Evolutionary conservation across 2,888 invertebrate species (phyloP).

Genomic region (Psylliodes chrysocephalus): DNA sequence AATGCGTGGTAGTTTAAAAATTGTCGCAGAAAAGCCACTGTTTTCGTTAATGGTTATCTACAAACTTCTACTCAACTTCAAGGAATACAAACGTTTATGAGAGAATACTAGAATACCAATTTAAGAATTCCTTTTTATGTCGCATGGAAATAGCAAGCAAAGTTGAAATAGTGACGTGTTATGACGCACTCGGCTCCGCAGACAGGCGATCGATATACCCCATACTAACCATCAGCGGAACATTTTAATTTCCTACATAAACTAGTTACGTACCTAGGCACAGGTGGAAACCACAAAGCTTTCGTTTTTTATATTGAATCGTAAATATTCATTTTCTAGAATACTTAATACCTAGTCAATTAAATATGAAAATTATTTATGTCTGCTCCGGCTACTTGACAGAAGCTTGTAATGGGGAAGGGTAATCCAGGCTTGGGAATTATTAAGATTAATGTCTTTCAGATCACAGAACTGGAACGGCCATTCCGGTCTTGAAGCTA

Average conservation of each 20-base stretch:
- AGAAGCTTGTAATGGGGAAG: too few species aligned
- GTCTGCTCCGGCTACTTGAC: too few species aligned
- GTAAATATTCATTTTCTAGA: too few species aligned
- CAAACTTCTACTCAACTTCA: not conserved
- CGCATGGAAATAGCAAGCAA: conserved; percentile 31
- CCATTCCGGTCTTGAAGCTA: too few species aligned
- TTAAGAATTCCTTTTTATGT: conserved; percentile 24
- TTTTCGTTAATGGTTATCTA: too few species aligned
- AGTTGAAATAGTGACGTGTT: conserved; percentile 44
- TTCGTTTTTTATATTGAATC: not conserved
- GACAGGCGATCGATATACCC: conserved; percentile 38
- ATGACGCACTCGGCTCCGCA: conserved; percentile 46
- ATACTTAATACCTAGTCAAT: too few species aligned
- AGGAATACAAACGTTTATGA: not conserved
- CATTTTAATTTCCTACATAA: conserved; percentile 14
- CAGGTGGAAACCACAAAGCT: not conserved
- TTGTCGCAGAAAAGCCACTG: too few species aligned
- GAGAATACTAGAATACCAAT: not conserved
- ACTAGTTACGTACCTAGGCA: not conserved
- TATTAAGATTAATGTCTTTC: too few species aligned
- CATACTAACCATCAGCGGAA: conserved; percentile 21
- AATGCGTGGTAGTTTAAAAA: too few species aligned
- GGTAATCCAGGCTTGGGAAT: too few species aligned
- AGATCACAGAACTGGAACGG: too few species aligned
- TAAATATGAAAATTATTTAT: too few species aligned